Percentiles rank a stretch among this genome's conserved stretches.
Conservation (phyloP, 2,888 invertebrate species). For the Acleris holmiana region DNA sequence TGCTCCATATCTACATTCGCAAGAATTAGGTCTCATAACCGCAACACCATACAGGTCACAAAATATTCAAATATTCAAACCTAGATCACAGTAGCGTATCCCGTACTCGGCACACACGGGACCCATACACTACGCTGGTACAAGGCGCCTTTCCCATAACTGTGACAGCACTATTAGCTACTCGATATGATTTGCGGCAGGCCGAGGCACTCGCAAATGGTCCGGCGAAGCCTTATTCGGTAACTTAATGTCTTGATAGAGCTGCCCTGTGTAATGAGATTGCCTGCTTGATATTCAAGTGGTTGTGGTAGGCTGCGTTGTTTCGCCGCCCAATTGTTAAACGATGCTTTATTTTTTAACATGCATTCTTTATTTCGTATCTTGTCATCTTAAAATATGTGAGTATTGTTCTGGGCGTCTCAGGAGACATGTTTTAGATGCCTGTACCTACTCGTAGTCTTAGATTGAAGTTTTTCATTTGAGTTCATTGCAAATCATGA, state of each 20-base stretch:
- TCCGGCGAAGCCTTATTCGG: constrained; percentile 35
- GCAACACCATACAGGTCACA: constrained; percentile 19
- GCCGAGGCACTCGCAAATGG: constrained; percentile 33
- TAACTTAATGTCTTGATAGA: constrained; percentile 37
- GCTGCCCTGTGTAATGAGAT: constrained; percentile 26
- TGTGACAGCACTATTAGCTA: constrained; percentile 54
- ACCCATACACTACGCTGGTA: constrained; percentile 49
- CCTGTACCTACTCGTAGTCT: no score
- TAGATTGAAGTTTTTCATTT: no score
- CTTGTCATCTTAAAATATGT: no score
- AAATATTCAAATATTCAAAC: constrained; percentile 23
- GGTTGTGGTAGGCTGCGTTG: constrained; percentile 5
- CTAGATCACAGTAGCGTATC: constrained; percentile 20
- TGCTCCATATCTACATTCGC: no score
- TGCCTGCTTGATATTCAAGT: constrained; percentile 26
- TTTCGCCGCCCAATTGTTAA: neutral
- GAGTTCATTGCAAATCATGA: no score
- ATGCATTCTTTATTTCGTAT: no score
- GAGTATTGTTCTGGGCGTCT: no score
- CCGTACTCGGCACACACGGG: constrained; percentile 45
- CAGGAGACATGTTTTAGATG: no score
- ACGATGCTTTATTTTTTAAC: neutral
- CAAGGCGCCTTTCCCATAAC: constrained; percentile 53
- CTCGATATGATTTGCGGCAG: constrained; percentile 43
- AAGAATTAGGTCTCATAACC: no score